Conservation (phyloP, 2,113 vertebrate genomes). For the Rhineura floridana region DNA sequence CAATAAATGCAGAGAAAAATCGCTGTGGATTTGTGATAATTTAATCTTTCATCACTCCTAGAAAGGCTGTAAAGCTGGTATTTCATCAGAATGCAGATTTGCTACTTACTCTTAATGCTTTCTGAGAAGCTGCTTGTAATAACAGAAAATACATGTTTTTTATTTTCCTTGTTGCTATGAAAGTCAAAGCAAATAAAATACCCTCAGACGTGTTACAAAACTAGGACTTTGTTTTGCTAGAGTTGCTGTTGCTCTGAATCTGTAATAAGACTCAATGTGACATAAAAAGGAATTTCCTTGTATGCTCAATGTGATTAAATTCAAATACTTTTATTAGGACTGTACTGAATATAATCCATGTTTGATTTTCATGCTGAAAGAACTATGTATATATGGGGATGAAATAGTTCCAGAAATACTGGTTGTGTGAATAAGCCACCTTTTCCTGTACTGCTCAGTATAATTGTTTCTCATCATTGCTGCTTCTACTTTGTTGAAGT, state of each 20-base stretch:
- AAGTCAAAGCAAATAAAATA: slow-evolving; percentile 40
- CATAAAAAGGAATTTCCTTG: not conserved
- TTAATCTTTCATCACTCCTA: not conserved
- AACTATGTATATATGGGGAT: not conserved
- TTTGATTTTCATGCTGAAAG: not conserved
- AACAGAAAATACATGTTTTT: slow-evolving; percentile 1
- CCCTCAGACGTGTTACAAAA: slow-evolving; percentile 17
- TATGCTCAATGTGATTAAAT: not conserved
- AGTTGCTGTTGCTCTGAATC: not conserved
- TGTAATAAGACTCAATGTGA: slow-evolving; percentile 1
- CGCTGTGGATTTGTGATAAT: not conserved
- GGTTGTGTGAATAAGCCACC: not conserved
- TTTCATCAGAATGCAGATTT: not conserved
- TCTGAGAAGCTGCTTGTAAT: slow-evolving; percentile 5
- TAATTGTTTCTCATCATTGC: not conserved
- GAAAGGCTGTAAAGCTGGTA: not conserved
- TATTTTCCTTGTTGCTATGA: not conserved
- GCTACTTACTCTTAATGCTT: not conserved
- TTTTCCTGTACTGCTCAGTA: not conserved
- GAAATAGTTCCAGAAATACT: not conserved
- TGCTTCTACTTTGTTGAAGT: too few species aligned
- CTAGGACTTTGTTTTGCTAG: slow-evolving; percentile 25
- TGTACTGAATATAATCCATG: not conserved
- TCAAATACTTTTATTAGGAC: not conserved
- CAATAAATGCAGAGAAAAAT: not conserved